Percentiles rank a stretch among this genome's conserved stretches.
phyloP scores from a whole-genome alignment of 2,113 vertebrate genomes.

The Phalacrocorax carbo region DNA sequence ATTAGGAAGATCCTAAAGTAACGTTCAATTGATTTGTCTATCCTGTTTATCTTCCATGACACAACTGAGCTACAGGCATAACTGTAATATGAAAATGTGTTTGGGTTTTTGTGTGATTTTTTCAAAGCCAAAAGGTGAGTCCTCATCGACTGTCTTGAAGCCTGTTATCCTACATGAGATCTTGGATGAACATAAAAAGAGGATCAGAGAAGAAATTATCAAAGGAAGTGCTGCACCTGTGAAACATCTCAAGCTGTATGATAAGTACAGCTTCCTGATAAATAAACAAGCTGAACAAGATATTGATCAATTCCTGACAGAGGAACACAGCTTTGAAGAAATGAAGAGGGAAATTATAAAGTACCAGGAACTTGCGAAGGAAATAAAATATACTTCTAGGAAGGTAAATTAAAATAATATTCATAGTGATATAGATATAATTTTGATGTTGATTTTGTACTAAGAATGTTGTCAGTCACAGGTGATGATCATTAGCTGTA shows the following conservation, averaged over 20 bases:
- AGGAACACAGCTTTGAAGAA: constrained; percentile 79
- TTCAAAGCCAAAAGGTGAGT: constrained; percentile 66
- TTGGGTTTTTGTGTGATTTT: neutral
- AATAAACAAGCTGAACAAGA: constrained; percentile 80
- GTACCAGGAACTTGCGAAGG: constrained; percentile 80
- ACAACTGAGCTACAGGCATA: neutral
- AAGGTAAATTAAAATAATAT: constrained; percentile 73
- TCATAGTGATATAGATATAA: neutral
- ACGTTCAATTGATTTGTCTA: neutral
- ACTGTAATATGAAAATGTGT: neutral
- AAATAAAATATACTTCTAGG: constrained; percentile 78
- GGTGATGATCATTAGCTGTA: neutral
- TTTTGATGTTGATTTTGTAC: neutral
- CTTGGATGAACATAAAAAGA: constrained; percentile 72
- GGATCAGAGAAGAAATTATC: constrained; percentile 73
- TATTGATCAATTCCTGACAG: constrained; percentile 77
- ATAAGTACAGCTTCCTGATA: constrained; percentile 81
- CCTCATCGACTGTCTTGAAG: constrained; percentile 66
- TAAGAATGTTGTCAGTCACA: neutral
- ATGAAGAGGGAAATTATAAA: constrained; percentile 77
- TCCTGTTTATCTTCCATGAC: neutral
- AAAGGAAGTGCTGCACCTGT: constrained; percentile 74
- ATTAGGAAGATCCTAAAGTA: neutral
- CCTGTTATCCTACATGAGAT: constrained; percentile 82
- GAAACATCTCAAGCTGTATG: constrained; percentile 78